Evolutionary conservation across 1,140 invertebrate genomes (phyloP), one percentile per base, ranked within the genome.

Genomic region (Drosophila guanche): DNA sequence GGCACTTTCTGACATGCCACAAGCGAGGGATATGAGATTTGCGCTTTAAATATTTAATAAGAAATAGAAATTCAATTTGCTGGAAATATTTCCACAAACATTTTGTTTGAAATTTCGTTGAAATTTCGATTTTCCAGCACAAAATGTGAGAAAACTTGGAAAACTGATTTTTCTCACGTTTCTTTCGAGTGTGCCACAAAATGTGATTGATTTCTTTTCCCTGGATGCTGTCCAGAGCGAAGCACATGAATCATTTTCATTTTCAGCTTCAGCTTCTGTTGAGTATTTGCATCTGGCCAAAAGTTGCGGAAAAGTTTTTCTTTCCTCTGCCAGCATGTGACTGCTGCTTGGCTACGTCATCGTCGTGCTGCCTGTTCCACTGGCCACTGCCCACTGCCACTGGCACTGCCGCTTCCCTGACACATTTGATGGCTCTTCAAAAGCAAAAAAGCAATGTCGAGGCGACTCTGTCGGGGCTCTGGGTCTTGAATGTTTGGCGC

Each of bases 401-500:
- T 8, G 12, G n/a, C n/a, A n/a, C 8, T 23, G 8, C 6, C 56
- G 7, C 29, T 6, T 23, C 3, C 25, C 43, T 7, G n/a, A 47
- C 50, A 33, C n/a, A 73, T 85, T 59, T 84, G 83, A 76, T 75
- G 72, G 57, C 67, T 79, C 71, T 68, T 79, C 65, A 79, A 76
- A 85, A 43, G 58, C 37, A 42, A 54, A 43, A 76, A 55, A 57
- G 69, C 65, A 74, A 78, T 78, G 53, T 80, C 67, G 46, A 71
- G 66, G 61, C 71, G 52, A 74, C 48, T 71, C 10, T 3, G 16
- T 20, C 16, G 16, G 33, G 33, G 8, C 33, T 33, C 25, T 23
- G 68, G 76, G 63, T 69, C 59, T 76, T 76, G 77, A 86, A 85
- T 86, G 73, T 60, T 68, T 81, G 58, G 83, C 81, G 81, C 74